A percentile compares a stretch with the other conserved stretches of the same genome.
Conservation (phyloP, 2,113 vertebrate species). For the Labeo rohita region DNA sequence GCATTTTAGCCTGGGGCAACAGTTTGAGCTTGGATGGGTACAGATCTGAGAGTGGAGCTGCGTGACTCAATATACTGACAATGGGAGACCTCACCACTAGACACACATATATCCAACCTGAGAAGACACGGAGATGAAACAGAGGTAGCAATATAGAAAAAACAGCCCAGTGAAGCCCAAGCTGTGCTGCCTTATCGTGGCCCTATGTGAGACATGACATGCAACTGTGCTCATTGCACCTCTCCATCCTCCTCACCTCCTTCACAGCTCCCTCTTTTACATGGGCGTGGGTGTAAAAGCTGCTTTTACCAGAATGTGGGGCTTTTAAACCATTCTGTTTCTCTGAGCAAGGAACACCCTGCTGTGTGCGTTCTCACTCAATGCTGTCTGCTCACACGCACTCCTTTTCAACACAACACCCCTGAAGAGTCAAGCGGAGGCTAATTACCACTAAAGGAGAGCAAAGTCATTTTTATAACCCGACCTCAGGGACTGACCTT, state of each 20-base stretch:
- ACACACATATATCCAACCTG: background rate
- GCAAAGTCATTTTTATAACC: constrained; percentile 5
- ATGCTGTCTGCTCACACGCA: background rate
- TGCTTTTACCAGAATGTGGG: constrained; percentile 50
- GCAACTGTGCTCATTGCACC: constrained; percentile 35
- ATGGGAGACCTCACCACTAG: background rate
- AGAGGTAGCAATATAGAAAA: background rate
- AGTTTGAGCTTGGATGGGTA: constrained; percentile 10
- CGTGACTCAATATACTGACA: constrained; percentile 17
- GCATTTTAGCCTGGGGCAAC: background rate
- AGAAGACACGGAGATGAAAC: background rate
- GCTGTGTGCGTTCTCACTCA: constrained; percentile 60
- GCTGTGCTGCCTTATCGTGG: constrained; percentile 5
- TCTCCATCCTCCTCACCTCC: constrained; percentile 47
- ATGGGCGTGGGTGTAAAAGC: constrained; percentile 45
- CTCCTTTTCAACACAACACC: constrained; percentile 9
- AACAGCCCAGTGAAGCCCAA: constrained; percentile 27
- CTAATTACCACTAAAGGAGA: constrained; percentile 50
- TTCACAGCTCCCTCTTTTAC: constrained; percentile 4
- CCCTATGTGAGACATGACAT: constrained; percentile 16
- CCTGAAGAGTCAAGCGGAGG: constrained; percentile 40
- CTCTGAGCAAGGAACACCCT: constrained; percentile 45
- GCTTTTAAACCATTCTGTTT: constrained; percentile 55
- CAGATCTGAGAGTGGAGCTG: background rate
- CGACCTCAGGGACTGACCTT: constrained; percentile 40